Percentiles rank a stretch among this genome's conserved stretches.
Evolutionary conservation across 2,888 invertebrate species (phyloP).

Genomic region (Blera fallax): DNA sequence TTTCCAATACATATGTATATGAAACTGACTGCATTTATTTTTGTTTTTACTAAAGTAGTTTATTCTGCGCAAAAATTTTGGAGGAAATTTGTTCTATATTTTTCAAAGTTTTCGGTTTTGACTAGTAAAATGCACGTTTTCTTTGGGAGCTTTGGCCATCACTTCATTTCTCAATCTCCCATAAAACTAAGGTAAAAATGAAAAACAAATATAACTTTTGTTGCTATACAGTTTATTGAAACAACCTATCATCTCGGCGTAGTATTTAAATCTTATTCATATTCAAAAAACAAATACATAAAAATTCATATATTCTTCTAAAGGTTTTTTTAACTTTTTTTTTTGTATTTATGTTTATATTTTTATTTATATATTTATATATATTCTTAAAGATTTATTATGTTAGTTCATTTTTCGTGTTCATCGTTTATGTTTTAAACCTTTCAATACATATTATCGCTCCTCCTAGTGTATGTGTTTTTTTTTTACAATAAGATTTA

Average conservation of each 20-base stretch:
- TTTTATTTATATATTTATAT: slow-evolving; percentile 42
- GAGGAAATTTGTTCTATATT: too few relatives aligned
- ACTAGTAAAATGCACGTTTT: too few relatives aligned
- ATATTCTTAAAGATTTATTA: slow-evolving; percentile 13
- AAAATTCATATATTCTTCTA: slow-evolving; percentile 61
- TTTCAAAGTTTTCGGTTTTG: too few relatives aligned
- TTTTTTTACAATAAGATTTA: slow-evolving; percentile 29
- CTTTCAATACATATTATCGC: slow-evolving; percentile 16
- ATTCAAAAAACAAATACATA: slow-evolving; percentile 42
- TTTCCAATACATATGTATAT: too few relatives aligned
- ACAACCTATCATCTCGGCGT: slow-evolving; percentile 35
- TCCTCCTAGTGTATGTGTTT: not conserved
- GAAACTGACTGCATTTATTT: too few relatives aligned
- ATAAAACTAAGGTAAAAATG: not conserved
- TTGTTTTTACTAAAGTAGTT: too few relatives aligned
- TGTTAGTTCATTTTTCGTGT: not conserved
- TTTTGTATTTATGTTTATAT: slow-evolving; percentile 21
- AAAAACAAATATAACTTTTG: not conserved
- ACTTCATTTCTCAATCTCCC: too few relatives aligned
- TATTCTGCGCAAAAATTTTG: too few relatives aligned
- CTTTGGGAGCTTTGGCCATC: too few relatives aligned
- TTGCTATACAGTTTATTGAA: slow-evolving; percentile 55
- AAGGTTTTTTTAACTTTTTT: slow-evolving; percentile 1
- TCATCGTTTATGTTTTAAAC: not conserved
- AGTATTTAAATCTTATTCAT: slow-evolving; percentile 49